phyloP scores from a whole-genome alignment of 2,797 vertebrate species.

The Muscicapa comitata region DNA sequence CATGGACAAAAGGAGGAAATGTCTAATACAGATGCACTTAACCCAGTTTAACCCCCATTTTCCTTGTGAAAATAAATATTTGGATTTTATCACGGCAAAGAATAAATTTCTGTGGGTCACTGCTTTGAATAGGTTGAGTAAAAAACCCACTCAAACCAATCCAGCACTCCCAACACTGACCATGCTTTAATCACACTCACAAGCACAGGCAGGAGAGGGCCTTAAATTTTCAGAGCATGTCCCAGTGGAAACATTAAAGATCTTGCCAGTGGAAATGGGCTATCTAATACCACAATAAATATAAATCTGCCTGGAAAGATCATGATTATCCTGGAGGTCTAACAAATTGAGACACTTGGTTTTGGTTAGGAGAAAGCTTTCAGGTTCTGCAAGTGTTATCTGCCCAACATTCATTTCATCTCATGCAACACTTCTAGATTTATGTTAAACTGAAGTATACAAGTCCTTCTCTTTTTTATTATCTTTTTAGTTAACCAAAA shows the following conservation, averaged over 20 bases:
- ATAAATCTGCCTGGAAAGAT: background rate
- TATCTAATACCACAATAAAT: background rate
- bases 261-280: background rate
- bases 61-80: background rate
- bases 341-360: background rate
- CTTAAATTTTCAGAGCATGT: background rate
- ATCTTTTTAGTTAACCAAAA: background rate
- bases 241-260: background rate
- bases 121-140: background rate
- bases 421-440: background rate
- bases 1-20: slow-evolving; percentile 13
- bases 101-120: background rate
- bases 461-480: background rate
- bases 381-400: background rate
- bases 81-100: background rate
- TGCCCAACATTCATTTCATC: background rate
- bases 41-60: slow-evolving; percentile 17
- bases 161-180: background rate
- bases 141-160: background rate
- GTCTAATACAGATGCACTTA: background rate
- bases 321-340: background rate
- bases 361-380: background rate
- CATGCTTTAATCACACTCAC: background rate
- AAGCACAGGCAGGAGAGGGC: background rate
- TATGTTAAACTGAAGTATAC: slow-evolving; percentile 14